Percentiles rank a stretch among this genome's conserved stretches.
Conservation (phyloP, 2,888 invertebrate genomes). For the Himalopsyche tibetana region DNA sequence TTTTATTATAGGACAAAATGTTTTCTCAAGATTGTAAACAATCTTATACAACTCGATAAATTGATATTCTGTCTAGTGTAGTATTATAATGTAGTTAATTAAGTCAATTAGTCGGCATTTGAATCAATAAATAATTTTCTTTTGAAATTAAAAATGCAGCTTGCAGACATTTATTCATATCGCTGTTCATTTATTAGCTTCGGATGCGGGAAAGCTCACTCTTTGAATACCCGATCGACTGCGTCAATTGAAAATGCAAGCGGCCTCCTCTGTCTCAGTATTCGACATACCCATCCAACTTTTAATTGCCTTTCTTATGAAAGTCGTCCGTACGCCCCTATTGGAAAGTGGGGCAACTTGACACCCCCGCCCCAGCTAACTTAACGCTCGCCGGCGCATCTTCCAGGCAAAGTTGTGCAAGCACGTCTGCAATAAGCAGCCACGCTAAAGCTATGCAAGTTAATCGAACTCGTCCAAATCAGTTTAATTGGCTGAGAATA, state of each 20-base stretch:
- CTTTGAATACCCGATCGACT: constrained; percentile 10
- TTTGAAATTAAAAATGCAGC: too few relatives aligned
- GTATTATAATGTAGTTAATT: too few relatives aligned
- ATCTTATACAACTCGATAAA: too few relatives aligned
- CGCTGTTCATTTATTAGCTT: constrained; percentile 20
- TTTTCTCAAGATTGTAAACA: too few relatives aligned
- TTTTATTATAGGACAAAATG: too few relatives aligned
- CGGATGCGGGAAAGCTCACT: constrained; percentile 10
- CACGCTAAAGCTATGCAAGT: not conserved
- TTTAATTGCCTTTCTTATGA: constrained; percentile 60
- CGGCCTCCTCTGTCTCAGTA: constrained; percentile 1
- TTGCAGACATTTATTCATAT: not conserved
- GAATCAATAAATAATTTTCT: too few relatives aligned
- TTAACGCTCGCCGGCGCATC: constrained; percentile 11
- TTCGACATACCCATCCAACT: constrained; percentile 44
- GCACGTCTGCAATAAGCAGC: constrained; percentile 9
- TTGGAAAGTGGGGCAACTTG: constrained; percentile 44
- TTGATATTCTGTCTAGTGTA: too few relatives aligned
- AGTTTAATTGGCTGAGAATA: not conserved
- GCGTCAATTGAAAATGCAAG: constrained; percentile 40
- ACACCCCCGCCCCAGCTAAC: not conserved
- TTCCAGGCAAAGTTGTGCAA: not conserved
- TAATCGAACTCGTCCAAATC: not conserved
- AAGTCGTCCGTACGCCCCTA: constrained; percentile 43
- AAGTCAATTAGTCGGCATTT: too few relatives aligned